Percentiles rank a stretch among this genome's conserved stretches.
phyloP scores from a whole-genome alignment of 1,140 invertebrate genomes.

The Microvelia longipes region DNA sequence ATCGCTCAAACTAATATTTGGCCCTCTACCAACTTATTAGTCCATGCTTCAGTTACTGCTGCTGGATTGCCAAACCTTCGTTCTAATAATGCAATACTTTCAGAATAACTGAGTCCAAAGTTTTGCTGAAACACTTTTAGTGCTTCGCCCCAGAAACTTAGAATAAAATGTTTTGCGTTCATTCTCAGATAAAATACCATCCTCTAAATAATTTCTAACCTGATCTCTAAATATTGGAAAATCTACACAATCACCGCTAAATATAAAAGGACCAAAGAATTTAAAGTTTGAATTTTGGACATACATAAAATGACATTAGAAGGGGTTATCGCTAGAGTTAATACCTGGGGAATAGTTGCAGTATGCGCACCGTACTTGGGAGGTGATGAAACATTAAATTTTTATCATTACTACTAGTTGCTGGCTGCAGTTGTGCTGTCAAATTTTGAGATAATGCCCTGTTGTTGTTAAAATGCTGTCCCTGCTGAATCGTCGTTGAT shows the following conservation, averaged over 20 bases:
- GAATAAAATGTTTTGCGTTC: background rate
- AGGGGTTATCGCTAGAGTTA: no score
- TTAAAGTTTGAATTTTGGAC: background rate
- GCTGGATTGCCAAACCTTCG: background rate
- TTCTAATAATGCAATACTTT: background rate
- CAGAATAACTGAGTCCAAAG: background rate
- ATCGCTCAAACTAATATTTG: background rate
- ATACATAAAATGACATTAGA: background rate
- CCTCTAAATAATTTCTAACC: background rate
- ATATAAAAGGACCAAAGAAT: background rate
- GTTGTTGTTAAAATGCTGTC: no score
- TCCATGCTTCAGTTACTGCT: background rate
- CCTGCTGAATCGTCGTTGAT: no score
- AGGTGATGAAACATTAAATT: no score
- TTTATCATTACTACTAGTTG: no score
- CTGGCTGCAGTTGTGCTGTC: no score
- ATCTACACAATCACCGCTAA: background rate
- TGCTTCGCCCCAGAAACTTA: background rate
- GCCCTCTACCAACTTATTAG: background rate
- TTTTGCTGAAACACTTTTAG: background rate
- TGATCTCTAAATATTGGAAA: background rate
- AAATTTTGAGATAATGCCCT: no score
- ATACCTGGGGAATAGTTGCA: no score
- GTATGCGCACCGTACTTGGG: no score
- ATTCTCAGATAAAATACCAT: background rate